phyloP scores from a whole-genome alignment of 2,888 invertebrate genomes.

The Agrotis clavis region DNA sequence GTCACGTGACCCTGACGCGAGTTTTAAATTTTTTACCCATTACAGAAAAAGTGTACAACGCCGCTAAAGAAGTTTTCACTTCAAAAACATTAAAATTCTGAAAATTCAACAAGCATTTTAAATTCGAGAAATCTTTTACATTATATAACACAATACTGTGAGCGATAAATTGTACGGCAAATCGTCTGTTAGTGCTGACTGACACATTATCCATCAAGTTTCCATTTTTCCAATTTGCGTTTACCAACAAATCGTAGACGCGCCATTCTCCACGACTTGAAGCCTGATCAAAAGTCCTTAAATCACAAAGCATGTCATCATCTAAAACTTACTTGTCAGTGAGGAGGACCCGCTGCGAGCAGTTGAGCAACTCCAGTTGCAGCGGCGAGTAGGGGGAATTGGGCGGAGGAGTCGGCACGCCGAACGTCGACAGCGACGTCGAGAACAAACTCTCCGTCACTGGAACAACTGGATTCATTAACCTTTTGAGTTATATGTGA shows the following conservation, averaged over 20 bases:
- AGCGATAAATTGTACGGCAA: not conserved
- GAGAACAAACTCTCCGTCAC: constrained; percentile 94
- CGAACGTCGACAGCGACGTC: constrained; percentile 92
- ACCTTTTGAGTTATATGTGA: constrained; percentile 57
- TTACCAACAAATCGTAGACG: constrained; percentile 15
- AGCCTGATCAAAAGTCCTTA: constrained; percentile 8
- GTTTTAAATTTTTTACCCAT: too few species aligned
- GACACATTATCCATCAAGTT: constrained; percentile 17
- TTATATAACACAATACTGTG: too few species aligned
- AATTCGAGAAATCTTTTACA: too few species aligned
- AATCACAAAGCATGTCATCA: constrained; percentile 18
- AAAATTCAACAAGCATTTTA: not conserved
- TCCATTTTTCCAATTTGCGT: constrained; percentile 18
- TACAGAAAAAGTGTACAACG: too few species aligned
- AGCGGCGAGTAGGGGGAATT: constrained; percentile 93
- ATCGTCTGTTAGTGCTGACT: constrained; percentile 1
- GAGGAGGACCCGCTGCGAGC: constrained; percentile 88
- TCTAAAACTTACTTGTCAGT: constrained; percentile 82
- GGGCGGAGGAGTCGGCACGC: constrained; percentile 93
- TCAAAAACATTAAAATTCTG: not conserved
- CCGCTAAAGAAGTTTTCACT: too few species aligned
- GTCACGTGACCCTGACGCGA: too few species aligned
- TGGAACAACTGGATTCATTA: constrained; percentile 74
- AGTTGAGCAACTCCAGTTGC: constrained; percentile 92
- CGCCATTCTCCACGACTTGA: constrained; percentile 6